Evolutionary conservation across 2,888 invertebrate genomes (phyloP).

Genomic region (Synanthedon myopaeformis): DNA sequence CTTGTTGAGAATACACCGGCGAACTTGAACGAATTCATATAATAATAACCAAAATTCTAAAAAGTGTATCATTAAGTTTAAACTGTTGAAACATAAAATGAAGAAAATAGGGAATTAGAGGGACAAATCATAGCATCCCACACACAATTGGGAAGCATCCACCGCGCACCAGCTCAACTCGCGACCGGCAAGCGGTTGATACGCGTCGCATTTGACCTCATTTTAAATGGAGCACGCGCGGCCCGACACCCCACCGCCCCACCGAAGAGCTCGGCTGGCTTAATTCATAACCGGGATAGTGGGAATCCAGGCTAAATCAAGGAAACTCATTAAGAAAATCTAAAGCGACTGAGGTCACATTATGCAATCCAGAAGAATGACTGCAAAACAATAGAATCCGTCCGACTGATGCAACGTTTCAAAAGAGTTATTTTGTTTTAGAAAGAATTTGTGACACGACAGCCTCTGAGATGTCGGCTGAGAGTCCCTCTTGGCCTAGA

Average conservation of each 20-base stretch:
- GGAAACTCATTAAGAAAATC: background rate
- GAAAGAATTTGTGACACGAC: too few relatives aligned
- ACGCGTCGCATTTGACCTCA: slow-evolving; percentile 41
- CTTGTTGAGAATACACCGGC: too few relatives aligned
- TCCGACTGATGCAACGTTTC: too few relatives aligned
- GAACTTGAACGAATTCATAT: too few relatives aligned
- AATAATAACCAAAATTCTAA: too few relatives aligned
- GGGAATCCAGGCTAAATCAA: background rate
- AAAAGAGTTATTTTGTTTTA: too few relatives aligned
- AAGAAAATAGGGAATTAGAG: too few relatives aligned
- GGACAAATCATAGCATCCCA: slow-evolving; percentile 16
- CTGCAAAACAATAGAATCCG: too few relatives aligned
- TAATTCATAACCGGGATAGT: background rate
- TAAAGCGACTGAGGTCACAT: background rate
- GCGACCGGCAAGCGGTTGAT: slow-evolving; percentile 12
- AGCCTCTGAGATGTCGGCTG: too few relatives aligned
- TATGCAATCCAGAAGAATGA: background rate
- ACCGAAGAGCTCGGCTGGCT: background rate
- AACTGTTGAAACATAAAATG: too few relatives aligned
- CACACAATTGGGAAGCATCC: slow-evolving; percentile 42
- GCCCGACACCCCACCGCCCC: background rate
- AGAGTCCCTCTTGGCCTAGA: too few relatives aligned
- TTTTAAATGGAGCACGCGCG: slow-evolving; percentile 28
- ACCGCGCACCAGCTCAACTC: slow-evolving; percentile 6
- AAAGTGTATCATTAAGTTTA: too few relatives aligned